Evolutionary conservation across 2,888 invertebrate genomes (phyloP), one percentile per base, ranked within the genome.

Genomic region (Nomada goodeniana): DNA sequence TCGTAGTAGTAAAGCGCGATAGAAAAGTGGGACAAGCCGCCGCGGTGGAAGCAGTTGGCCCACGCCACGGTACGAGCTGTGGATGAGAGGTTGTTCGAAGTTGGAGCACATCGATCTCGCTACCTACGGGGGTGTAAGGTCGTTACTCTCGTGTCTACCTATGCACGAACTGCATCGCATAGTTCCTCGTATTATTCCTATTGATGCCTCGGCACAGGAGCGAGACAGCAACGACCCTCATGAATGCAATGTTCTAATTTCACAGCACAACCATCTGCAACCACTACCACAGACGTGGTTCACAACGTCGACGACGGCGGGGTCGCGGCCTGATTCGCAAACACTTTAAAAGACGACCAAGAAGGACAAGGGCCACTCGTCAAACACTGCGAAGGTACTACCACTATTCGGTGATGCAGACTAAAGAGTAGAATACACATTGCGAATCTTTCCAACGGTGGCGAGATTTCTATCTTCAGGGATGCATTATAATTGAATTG

Each of bases 41-140:
- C 75, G 75, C 76, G 71, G 71, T 50, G 59, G 68, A 72, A 70
- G 80, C 77, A 70, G 77, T 71, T 78, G 63, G 76, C 50, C 76
- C 59, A 57, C 75, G 65, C 77, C 57, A 60, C 76, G 64, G 73
- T 71, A 72, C 52, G 76, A 79, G 78, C 81, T 29, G 83, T 80
- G 80, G 86, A 88, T 86, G 91, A 89, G 89, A 89, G 89, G 87
- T 86, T 74, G 75, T 84, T 79, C 83, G 63, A 86, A 86, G 85
- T 87, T 83, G 69, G 88, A 89, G 88, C 90, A 86, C 91, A 91
- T 91, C 91, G 91, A 91, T 91, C 91, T 87, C 75, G 59, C 82
- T 88, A 88, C 88, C 90, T 88, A 89, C 87, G 86, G 79, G 80
- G 81, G 84, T 80, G 83, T 86, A 87, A 89, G 91, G 91, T 91